Base-by-base conservation (phyloP, 2,113 vertebrate species). In the Ibidorhyncha struthersii region DNA sequence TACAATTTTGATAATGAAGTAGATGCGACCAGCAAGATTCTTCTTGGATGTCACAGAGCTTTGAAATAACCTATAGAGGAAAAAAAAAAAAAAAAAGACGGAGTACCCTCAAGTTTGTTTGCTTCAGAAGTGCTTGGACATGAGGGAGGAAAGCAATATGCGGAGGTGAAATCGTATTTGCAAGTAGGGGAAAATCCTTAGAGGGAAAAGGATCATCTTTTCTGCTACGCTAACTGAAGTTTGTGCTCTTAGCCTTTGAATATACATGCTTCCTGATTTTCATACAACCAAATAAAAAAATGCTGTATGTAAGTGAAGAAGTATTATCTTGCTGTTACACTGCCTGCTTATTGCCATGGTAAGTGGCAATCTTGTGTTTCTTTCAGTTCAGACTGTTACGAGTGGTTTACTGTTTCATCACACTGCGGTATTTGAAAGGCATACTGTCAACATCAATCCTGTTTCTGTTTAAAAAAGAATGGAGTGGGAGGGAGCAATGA, bases 401-500 rank as follows among this genome's bases (percentile, higher is more conserved):
- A 93, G 52, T 71, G 23, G 50, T 84, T 94, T 67, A 45, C 32
- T 74, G 30, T 94, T 94, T 89, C 72, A 95, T 67, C 53, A 86
- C 43, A 52, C 41, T 62, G 38, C 50, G 94, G 38, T 62, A 71
- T 91, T 95, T 95, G 65, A 91, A 90, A 97, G 52, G 32, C 72
- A 78, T 58, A 70, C 63, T 94, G 76, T 94, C 94, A 89, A 53
- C 86, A 91, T 92, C 77, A 91, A 50, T 89, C 41, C 26, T 78
- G 59, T 25, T 86, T 83, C 72, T 81, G 20, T 81, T 91, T 84
- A n/a, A 78, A 89, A 92, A 70, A 49, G 26, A 41, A 62, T 26
- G 6, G 30, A 17, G 19, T 40, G 58, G 22, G 36, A 6, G 30
- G 7, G 27, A 30, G 18, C n/a, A 40, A 36, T 53, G 8, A 70